Evolutionary conservation across 1,140 invertebrate genomes (phyloP).

Genomic region (Tachypleus tridentatus): DNA sequence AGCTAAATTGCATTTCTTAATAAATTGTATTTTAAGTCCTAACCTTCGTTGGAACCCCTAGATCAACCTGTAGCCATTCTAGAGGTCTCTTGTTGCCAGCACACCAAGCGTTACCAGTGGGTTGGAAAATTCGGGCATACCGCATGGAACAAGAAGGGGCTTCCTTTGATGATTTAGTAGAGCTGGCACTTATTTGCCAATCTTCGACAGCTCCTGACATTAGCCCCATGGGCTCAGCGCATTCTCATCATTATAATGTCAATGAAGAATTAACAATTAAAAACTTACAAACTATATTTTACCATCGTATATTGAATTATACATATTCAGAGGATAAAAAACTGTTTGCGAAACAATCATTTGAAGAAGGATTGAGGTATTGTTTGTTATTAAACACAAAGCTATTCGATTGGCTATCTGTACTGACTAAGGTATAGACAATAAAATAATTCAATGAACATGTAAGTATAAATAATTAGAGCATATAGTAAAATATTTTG

Average conservation of each 20-base stretch:
- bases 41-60: slow-evolving; percentile 40
- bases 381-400: too few relatives aligned
- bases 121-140: slow-evolving; percentile 42
- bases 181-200: slow-evolving; percentile 46
- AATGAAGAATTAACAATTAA: too few relatives aligned
- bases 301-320: too few relatives aligned
- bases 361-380: too few relatives aligned
- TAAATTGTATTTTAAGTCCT: slow-evolving; percentile 15
- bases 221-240: slow-evolving; percentile 40
- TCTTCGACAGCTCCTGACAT: slow-evolving; percentile 43
- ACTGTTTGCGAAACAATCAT: too few relatives aligned
- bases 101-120: slow-evolving; percentile 41
- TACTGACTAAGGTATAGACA: too few relatives aligned
- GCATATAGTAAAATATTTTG: too few relatives aligned
- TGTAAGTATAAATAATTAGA: too few relatives aligned
- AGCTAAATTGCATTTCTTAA: neutral
- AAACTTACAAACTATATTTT: too few relatives aligned
- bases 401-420: too few relatives aligned
- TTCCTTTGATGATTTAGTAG: slow-evolving; percentile 36
- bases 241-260: slow-evolving; percentile 21
- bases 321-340: too few relatives aligned
- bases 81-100: slow-evolving; percentile 39
- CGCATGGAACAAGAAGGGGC: slow-evolving; percentile 42
- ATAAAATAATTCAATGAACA: too few relatives aligned
- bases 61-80: slow-evolving; percentile 44